Conservation (phyloP, 2,797 vertebrate genomes). For the Oryzias dopingdopingensis region DNA sequence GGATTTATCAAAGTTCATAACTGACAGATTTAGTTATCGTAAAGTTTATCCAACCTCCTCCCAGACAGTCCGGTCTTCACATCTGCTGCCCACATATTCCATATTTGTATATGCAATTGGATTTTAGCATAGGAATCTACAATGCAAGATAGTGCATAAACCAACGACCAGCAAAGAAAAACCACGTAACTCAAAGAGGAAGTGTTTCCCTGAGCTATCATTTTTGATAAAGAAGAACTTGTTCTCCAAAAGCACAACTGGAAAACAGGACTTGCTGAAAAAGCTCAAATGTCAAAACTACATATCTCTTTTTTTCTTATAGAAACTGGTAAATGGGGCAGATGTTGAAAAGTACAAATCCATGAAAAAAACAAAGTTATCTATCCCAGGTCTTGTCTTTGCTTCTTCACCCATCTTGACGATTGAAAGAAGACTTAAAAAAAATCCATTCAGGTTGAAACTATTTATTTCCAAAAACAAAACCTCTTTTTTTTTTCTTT, state of each 20-base stretch:
- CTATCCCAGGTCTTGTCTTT: not conserved
- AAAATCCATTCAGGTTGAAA: slow-evolving; percentile 15
- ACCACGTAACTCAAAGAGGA: not conserved
- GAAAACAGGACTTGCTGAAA: not conserved
- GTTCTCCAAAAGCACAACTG: not conserved
- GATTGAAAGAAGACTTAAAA: slow-evolving; percentile 8
- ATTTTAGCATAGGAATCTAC: not conserved
- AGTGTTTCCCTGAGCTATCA: not conserved
- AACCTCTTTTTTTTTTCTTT: slow-evolving; percentile 1
- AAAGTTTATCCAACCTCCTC: too few relatives aligned
- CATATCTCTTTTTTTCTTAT: not conserved
- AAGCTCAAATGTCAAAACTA: not conserved
- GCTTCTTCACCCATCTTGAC: slow-evolving; percentile 14
- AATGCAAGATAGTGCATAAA: not conserved
- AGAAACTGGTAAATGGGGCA: slow-evolving; percentile 34
- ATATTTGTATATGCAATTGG: too few relatives aligned
- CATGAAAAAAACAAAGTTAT: slow-evolving; percentile 31
- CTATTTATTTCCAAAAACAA: not conserved
- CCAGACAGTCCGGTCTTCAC: too few relatives aligned
- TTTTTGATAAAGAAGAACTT: not conserved
- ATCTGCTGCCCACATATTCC: too few relatives aligned
- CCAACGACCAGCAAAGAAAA: not conserved
- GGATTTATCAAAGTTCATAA: too few relatives aligned
- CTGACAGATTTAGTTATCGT: too few relatives aligned
- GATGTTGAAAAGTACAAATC: slow-evolving; percentile 11